Base-by-base conservation (phyloP, 2,888 invertebrate genomes). In the Tryphoninae sp. region DNA sequence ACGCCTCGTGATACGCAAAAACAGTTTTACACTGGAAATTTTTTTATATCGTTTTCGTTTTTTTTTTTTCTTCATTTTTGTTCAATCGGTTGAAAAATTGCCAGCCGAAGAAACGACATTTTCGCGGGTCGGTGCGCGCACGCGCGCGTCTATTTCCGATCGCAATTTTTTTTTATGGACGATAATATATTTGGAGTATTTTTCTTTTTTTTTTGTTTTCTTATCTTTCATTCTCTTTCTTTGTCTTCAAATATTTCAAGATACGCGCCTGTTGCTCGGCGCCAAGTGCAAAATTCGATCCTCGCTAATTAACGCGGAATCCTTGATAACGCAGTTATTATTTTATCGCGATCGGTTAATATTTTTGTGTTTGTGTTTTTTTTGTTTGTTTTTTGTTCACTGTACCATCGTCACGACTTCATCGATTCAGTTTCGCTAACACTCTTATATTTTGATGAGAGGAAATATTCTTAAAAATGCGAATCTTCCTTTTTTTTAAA, bases 371-470 rank as follows among this genome's bases (percentile, higher is more conserved):
- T 8, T n/a, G 11, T 9, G 11, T 58, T 69, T 72, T 16, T 55
- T 65, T 58, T 19, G n/a, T 76, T 11, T 61, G 22, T 59, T 68
- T 65, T 13, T 33, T 33, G 33, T 33, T 33, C 33, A 33, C 33
- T 33, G 33, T 33, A 33, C 33, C 33, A 33, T 33, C 33, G 33
- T 33, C 33, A 53, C 26, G 49, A 45, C 64, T 13, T 64, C 22
- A 45, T 13, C 45, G 9, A 11, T 45, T 49, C 33, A 6, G 33
- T 33, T 33, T 33, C 6, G 33, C 33, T 33, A 33, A 33, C 33
- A 7, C 33, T 33, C 33, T 33, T 33, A 33, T 33, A 33, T 33
- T 33, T 33, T 33, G 33, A 33, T 33, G 33, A 33, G 33, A 33
- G 33, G 33, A 33, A 33, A 33, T 33, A 33, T 33, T 33, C 33